These are phyloP conservation scores for Ganaspis sp. DNA, from an alignment of 1,140 invertebrate genomes.

Conservation along the genomic window DNA sequence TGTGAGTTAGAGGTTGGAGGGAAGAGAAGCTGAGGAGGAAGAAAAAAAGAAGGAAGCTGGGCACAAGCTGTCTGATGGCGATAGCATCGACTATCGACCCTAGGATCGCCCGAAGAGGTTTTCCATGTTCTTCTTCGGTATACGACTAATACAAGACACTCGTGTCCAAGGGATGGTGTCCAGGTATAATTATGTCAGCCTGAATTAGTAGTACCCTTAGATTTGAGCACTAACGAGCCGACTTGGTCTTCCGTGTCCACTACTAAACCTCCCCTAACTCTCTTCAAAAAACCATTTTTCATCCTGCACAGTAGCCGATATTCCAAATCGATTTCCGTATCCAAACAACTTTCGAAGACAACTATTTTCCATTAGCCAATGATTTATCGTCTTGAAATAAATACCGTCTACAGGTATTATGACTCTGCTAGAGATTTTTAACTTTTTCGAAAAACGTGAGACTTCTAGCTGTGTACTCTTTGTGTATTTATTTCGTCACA, in stretches of 20 bases:
- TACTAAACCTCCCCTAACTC: constrained; percentile 19
- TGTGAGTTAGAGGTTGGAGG: constrained; percentile 32
- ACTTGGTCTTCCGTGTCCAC: constrained; percentile 48
- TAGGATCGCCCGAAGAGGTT: constrained; percentile 74
- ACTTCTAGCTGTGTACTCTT: too few species aligned
- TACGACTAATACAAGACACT: constrained; percentile 70
- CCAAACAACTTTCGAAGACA: constrained; percentile 30
- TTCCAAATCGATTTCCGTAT: constrained; percentile 49
- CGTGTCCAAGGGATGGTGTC: constrained; percentile 61
- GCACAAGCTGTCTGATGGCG: constrained; percentile 69
- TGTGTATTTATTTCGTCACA: too few species aligned
- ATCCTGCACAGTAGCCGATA: constrained; percentile 61
- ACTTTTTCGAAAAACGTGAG: too few species aligned
- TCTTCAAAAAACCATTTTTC: constrained; percentile 64
- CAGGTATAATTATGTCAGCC: constrained; percentile 75
- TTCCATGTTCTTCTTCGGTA: constrained; percentile 76
- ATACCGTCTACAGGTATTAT: too few species aligned
- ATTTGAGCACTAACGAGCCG: constrained; percentile 67
- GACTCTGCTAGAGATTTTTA: too few species aligned
- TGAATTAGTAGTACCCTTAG: constrained; percentile 72
- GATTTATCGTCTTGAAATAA: not conserved
- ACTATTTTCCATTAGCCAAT: constrained; percentile 4
- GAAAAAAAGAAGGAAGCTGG: constrained; percentile 43
- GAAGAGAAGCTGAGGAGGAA: constrained; percentile 39
- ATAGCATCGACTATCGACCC: constrained; percentile 73